Percentiles rank a stretch among this genome's conserved stretches.
Conservation (phyloP, 1,140 invertebrate genomes). For the Tetramorium parvispinum region DNA sequence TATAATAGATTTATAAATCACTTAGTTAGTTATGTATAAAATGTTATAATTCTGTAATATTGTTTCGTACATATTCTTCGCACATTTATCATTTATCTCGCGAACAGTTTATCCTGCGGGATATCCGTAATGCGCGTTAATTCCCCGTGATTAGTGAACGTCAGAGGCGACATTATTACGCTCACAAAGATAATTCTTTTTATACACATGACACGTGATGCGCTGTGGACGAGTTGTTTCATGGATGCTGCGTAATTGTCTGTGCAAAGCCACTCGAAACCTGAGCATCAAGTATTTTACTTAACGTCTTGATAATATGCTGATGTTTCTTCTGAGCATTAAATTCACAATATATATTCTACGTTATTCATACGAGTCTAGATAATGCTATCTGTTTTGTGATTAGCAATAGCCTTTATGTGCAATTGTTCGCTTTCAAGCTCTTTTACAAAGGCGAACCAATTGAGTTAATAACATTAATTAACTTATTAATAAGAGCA, state of each 20-base stretch:
- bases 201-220: neutral
- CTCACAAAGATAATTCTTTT: conserved; percentile 42
- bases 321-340: neutral
- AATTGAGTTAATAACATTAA: neutral
- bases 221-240: neutral
- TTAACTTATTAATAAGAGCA: neutral
- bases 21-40: neutral
- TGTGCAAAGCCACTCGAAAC: neutral
- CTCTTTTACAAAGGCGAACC: neutral
- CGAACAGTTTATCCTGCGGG: neutral
- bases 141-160: conserved; percentile 13
- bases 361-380: neutral
- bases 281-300: conserved; percentile 19
- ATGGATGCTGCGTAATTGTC: conserved; percentile 25
- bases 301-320: neutral
- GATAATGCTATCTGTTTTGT: neutral
- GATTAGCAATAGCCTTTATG: neutral
- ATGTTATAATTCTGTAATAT: neutral
- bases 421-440: neutral
- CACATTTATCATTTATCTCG: neutral
- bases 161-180: conserved; percentile 10
- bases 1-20: neutral
- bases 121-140: conserved; percentile 28
- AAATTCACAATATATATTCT: neutral
- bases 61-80: neutral